Evolutionary conservation across 2,888 invertebrate genomes (phyloP).

Genomic region (Leucophenga montana): DNA sequence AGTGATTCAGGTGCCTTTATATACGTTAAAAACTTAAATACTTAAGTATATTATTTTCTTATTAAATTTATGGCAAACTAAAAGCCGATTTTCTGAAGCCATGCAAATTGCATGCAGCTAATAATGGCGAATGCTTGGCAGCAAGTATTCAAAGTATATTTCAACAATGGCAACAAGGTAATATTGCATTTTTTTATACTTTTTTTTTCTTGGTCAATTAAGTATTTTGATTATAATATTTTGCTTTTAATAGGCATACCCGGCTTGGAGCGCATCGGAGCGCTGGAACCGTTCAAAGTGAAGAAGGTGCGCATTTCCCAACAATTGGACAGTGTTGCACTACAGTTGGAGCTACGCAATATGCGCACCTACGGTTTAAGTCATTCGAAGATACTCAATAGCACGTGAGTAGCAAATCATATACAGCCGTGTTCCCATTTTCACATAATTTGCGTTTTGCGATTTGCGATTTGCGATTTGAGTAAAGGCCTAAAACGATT

Average conservation of each 20-base stretch:
- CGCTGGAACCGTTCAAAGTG: conserved; percentile 54
- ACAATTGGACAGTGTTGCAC: conserved; percentile 44
- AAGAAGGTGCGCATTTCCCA: conserved; percentile 49
- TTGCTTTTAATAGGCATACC: conserved; percentile 47
- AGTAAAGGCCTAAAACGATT: no score
- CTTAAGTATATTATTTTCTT: background rate
- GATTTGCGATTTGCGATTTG: no score
- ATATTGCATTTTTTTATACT: background rate
- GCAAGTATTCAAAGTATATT: conserved; percentile 42
- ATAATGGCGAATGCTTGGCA: conserved; percentile 34
- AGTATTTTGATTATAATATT: background rate
- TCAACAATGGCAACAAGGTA: conserved; percentile 47
- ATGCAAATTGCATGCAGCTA: conserved; percentile 34
- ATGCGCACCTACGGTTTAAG: conserved; percentile 49
- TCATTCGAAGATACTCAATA: conserved; percentile 43
- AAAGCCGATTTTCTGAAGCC: conserved; percentile 44
- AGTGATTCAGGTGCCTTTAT: conserved; percentile 19
- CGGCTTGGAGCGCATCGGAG: conserved; percentile 43
- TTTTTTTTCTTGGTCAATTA: background rate
- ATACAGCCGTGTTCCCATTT: background rate
- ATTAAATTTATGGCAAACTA: background rate
- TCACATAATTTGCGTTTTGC: no score
- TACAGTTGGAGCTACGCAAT: conserved; percentile 48
- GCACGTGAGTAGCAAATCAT: conserved; percentile 43
- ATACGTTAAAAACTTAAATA: background rate